A percentile compares a stretch with the other conserved stretches of the same genome.
Evolutionary conservation across 2,888 invertebrate species (phyloP).

Genomic region (Acanthoscelides obtectus): DNA sequence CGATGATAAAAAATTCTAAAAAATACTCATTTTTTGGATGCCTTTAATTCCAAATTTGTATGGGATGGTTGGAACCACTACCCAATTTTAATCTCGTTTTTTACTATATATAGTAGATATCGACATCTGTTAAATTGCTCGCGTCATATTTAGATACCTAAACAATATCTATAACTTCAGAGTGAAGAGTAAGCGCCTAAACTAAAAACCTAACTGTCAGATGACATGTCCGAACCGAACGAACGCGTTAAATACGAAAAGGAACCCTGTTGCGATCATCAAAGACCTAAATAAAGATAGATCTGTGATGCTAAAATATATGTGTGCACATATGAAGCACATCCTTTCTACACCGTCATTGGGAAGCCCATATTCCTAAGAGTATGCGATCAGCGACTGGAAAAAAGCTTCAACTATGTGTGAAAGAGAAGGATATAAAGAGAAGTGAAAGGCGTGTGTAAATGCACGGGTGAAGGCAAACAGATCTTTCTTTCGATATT

Average conservation of each 20-base stretch:
- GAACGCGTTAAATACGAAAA: neutral
- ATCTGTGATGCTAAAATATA: neutral
- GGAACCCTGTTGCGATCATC: neutral
- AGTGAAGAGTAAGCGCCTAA: too few species aligned
- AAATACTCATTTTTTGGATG: too few species aligned
- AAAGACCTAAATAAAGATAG: neutral
- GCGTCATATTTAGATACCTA: too few species aligned
- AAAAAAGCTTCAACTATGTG: neutral
- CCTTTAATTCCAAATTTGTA: too few species aligned
- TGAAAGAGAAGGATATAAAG: neutral
- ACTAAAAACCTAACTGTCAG: neutral
- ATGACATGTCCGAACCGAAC: neutral
- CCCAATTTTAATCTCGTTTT: too few species aligned
- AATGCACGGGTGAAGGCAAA: conserved; percentile 10
- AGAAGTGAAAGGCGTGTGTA: conserved; percentile 1
- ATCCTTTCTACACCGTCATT: neutral
- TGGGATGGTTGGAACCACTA: too few species aligned
- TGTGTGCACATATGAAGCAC: neutral
- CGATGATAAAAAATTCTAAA: too few species aligned
- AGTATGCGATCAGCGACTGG: neutral
- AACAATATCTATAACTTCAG: too few species aligned
- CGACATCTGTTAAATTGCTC: too few species aligned
- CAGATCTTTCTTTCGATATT: conserved; percentile 1
- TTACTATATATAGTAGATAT: too few species aligned
- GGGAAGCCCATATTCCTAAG: neutral